Conservation (phyloP, 1,140 invertebrate genomes). For the Microplitis mediator region DNA sequence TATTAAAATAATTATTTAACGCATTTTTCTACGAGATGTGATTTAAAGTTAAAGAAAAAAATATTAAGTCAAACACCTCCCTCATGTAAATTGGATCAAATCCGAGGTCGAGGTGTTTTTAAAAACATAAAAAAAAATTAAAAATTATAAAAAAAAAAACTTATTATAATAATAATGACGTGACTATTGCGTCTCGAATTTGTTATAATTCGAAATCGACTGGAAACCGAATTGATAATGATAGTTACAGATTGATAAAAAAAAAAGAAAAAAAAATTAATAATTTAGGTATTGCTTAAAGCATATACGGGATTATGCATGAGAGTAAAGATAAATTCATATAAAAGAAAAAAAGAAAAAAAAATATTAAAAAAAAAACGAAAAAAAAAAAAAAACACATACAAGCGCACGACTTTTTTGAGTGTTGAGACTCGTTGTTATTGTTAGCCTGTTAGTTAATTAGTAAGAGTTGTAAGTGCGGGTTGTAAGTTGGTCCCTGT, state of each 20-base stretch:
- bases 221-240: slow-evolving; percentile 58
- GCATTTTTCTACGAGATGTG: slow-evolving; percentile 35
- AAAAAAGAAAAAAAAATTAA: background rate
- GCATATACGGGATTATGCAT: slow-evolving; percentile 27
- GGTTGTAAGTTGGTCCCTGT: slow-evolving; percentile 63
- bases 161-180: background rate
- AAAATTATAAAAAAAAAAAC: slow-evolving; percentile 9
- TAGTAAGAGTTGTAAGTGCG: slow-evolving; percentile 64
- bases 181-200: slow-evolving; percentile 29
- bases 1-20: slow-evolving; percentile 9
- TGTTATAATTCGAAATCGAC: slow-evolving; percentile 35
- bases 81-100: slow-evolving; percentile 11
- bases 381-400: slow-evolving; percentile 42
- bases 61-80: slow-evolving; percentile 20
- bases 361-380: background rate
- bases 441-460: slow-evolving; percentile 66
- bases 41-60: slow-evolving; percentile 6
- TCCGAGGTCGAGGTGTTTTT: background rate
- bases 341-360: slow-evolving; percentile 15
- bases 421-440: slow-evolving; percentile 63
- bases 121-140: slow-evolving; percentile 7
- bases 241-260: slow-evolving; percentile 58
- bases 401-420: slow-evolving; percentile 49
- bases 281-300: slow-evolving; percentile 5
- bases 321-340: slow-evolving; percentile 35